Evolutionary conservation across 2,113 vertebrate species (phyloP).

Genomic region (Gadus chalcogrammus): DNA sequence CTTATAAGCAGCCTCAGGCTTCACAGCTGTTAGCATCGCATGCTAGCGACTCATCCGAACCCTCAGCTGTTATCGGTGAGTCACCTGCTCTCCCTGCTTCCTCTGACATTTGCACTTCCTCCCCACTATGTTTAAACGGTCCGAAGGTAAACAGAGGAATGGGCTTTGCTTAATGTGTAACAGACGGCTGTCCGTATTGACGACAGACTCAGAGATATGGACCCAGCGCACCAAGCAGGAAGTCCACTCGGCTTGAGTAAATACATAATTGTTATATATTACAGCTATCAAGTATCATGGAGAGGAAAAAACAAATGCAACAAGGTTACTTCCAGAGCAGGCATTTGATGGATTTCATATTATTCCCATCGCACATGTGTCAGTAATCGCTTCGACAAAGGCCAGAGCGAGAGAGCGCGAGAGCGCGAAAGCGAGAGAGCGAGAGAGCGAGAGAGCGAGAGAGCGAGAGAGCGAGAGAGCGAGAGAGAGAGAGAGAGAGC

Average conservation of each 20-base stretch:
- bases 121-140: constrained; percentile 40
- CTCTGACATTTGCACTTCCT: constrained; percentile 55
- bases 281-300: constrained; percentile 1
- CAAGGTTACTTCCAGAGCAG: too few relatives aligned
- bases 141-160: constrained; percentile 42
- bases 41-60: constrained; percentile 57
- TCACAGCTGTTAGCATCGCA: constrained; percentile 62
- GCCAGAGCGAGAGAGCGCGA: constrained; percentile 35
- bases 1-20: constrained; percentile 26
- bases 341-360: too few relatives aligned
- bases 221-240: neutral
- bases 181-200: constrained; percentile 17
- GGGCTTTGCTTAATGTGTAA: constrained; percentile 43
- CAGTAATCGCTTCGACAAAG: constrained; percentile 26
- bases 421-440: neutral
- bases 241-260: neutral
- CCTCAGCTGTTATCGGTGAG: constrained; percentile 66
- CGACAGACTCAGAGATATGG: constrained; percentile 5
- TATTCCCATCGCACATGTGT: too few relatives aligned
- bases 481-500: too few relatives aligned
- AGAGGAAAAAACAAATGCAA: constrained; percentile 16
- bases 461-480: too few relatives aligned
- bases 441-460: too few relatives aligned
- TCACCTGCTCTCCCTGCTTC: constrained; percentile 57
- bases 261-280: constrained; percentile 6